Base-by-base conservation (phyloP, 2,888 invertebrate genomes). In the Himalopsyche tibetana region DNA sequence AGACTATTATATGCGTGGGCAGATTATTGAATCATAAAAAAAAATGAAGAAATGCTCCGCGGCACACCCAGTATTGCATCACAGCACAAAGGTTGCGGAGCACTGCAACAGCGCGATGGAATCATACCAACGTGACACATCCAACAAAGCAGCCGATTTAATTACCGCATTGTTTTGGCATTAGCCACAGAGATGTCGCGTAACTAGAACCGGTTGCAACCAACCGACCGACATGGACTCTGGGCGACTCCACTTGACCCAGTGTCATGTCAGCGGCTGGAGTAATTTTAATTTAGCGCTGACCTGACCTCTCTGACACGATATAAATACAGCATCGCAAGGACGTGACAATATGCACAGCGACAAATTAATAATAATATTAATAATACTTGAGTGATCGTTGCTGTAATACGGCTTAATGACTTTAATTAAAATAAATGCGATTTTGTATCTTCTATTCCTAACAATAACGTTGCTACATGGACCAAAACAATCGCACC, bases 201-300 rank as follows among this genome's bases (percentile, higher is more conserved):
- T 19, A 63, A 63, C 28, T 15, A 19, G 63, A 63, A 63, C 63
- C 63, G 63, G 63, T 63, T 63, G 63, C 63, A 63, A 63, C 63
- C 11, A 19, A 1, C 63, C 63, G 51, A 6, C 19, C 63, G 19
- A 11, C 28, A 3, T 63, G 28, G 63, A n/a, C 63, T 19, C 63
- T 19, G 19, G 11, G 19, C 63, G 63, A 63, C 12, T 28, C 63
- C 63, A 63, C 63, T 63, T 63, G 63, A 63, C 63, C 63, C 63
- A 63, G 63, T 63, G 63, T 63, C 63, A 63, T 63, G 63, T 63
- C 63, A 63, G 28, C 63, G 8, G 19, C 63, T 63, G 63, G 63
- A 19, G 63, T 63, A 63, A 63, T 63, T 63, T 19, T 19, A 63
- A 63, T 63, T 63, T 63, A 63, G 63, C 51, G 51, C 15, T 63